Base-by-base conservation (phyloP, 2,888 invertebrate species). In the Ectobius pallidus region DNA sequence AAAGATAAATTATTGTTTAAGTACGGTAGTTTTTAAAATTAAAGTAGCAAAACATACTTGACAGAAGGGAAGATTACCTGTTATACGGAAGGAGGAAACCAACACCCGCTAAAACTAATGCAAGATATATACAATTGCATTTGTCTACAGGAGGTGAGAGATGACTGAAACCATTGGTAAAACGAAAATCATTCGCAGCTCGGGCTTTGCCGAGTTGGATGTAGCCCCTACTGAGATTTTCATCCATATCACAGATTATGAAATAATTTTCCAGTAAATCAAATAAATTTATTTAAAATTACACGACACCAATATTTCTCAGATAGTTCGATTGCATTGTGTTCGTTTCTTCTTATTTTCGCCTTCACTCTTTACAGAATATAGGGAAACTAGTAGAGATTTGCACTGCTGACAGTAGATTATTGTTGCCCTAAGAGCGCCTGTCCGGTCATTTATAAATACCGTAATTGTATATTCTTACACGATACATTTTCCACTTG, bases 71-170 rank as follows among this genome's bases (percentile, higher is more conserved):
- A 11, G 75, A 72, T 80, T 84, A 94, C 94, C 94, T 95, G 87
- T 96, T 96, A 84, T 95, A 96, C 11, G 96, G 96, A 75, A 96
- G 86, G 67, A 96, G 87, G 81, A 96, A 96, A 55, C 96, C 96
- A 77, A 93, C 91, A 18, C 96, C 96, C 32, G 95, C 95, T 72
- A 95, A 86, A 70, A 95, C 87, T 75, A 96, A 86, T 0, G 92
- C 89, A 75, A 91, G 80, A 80, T 92, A 94, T 74, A 94, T 90
- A 69, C 89, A 87, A 82, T 91, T 90, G 82, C 88, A 90, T 78
- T 87, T 85, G 82, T 92, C 92, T 58, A 88, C 87, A 7, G 92
- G 92, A 44, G 91, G 91, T 63, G 89, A 89, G 49, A 88, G 85
- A 78, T 90, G 87, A 73, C 85, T 84, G 75, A 87, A 85, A 72